phyloP scores from a whole-genome alignment of 2,113 vertebrate genomes.

The Gymnobelideus leadbeateri region DNA sequence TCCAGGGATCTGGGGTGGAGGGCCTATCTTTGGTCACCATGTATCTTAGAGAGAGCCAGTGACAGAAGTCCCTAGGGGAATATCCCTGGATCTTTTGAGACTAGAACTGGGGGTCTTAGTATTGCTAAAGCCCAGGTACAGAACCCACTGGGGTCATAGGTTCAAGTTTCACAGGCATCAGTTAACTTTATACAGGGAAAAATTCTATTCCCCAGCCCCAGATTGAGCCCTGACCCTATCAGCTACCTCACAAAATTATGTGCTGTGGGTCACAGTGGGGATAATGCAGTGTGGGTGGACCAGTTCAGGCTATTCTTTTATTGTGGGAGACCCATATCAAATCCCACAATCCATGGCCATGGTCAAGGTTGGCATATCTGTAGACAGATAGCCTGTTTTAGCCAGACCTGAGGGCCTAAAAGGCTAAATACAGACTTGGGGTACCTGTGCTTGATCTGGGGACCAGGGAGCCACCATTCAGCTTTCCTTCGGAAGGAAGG shows the following conservation, averaged over 20 bases:
- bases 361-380: background rate
- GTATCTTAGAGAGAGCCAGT: background rate
- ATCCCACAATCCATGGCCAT: background rate
- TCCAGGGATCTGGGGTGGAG: too few species aligned
- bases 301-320: background rate
- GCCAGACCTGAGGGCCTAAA: background rate
- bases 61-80: too few species aligned
- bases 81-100: background rate
- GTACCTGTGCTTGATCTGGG: background rate
- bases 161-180: background rate
- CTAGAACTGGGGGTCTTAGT: background rate
- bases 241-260: background rate
- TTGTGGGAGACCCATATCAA: background rate
- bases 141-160: background rate
- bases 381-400: background rate
- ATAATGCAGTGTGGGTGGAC: background rate
- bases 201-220: background rate
- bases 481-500: background rate
- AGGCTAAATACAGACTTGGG: background rate
- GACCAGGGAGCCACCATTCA: background rate
- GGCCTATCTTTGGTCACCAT: too few species aligned
- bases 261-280: background rate
- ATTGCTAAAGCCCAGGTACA: too few species aligned
- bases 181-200: background rate
- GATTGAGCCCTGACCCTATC: background rate